phyloP scores from a whole-genome alignment of 1,140 invertebrate species.

The Drosophila lacertosa region DNA sequence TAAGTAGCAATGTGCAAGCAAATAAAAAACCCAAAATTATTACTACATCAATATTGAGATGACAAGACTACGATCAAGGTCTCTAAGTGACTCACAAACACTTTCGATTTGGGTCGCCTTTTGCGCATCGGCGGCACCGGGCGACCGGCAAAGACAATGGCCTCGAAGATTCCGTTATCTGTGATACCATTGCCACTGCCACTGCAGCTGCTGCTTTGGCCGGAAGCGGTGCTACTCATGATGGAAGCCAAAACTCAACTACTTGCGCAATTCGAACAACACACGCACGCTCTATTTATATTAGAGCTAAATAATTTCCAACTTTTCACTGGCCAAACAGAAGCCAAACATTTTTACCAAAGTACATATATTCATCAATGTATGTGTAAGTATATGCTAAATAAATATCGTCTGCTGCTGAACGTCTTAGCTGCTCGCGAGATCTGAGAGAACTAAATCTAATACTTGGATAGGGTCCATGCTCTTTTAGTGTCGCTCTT shows the following conservation, averaged over 20 bases:
- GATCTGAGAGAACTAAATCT: conserved; percentile 53
- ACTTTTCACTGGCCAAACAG: conserved; percentile 67
- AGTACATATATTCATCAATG: neutral
- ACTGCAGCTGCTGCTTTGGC: conserved; percentile 61
- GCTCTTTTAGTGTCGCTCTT: conserved; percentile 18
- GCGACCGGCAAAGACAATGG: conserved; percentile 61
- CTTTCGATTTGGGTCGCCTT: conserved; percentile 75
- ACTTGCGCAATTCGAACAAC: conserved; percentile 58
- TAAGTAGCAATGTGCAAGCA: conserved; percentile 13
- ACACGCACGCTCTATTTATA: conserved; percentile 37
- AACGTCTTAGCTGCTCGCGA: conserved; percentile 37
- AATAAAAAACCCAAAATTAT: conserved; percentile 49
- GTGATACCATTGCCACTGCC: conserved; percentile 27
- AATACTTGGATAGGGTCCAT: conserved; percentile 13
- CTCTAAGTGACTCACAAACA: conserved; percentile 67
- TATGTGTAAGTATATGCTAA: neutral
- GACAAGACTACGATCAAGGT: conserved; percentile 38
- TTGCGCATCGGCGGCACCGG: conserved; percentile 73
- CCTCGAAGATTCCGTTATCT: conserved; percentile 65
- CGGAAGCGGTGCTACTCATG: conserved; percentile 75
- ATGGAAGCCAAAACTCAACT: conserved; percentile 17
- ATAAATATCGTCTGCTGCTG: conserved; percentile 7
- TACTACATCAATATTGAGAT: conserved; percentile 54
- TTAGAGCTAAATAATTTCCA: conserved; percentile 45
- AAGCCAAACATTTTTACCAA: conserved; percentile 63